A percentile compares a stretch with the other conserved stretches of the same genome.
Evolutionary conservation across 1,140 invertebrate species (phyloP).

Genomic region (Homarus americanus): DNA sequence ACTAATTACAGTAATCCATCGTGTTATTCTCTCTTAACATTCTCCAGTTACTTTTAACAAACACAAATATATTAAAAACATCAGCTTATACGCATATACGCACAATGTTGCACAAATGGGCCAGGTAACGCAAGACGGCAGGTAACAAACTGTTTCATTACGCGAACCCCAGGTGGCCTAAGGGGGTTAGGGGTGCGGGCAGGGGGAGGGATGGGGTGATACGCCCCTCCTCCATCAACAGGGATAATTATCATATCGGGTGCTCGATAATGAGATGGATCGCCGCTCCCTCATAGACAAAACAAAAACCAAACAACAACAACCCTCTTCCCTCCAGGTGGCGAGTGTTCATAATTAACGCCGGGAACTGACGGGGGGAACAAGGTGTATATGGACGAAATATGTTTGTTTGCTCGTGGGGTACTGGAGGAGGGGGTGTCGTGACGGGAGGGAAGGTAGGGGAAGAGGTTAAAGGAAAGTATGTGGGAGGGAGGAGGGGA

Average conservation of each 20-base stretch:
- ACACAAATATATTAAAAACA: no score
- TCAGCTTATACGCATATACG: no score
- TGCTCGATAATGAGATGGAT: constrained; percentile 15
- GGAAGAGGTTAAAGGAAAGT: background rate
- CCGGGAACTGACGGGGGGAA: background rate
- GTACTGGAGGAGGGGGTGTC: background rate
- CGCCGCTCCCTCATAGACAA: background rate
- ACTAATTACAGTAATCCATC: no score
- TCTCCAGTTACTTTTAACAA: no score
- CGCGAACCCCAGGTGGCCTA: constrained; percentile 18
- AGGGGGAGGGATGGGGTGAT: constrained; percentile 1
- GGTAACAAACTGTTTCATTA: constrained; percentile 59
- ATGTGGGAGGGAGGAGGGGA: background rate
- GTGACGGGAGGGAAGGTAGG: background rate
- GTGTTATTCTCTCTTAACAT: no score
- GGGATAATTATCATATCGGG: constrained; percentile 46
- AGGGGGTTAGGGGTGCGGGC: background rate
- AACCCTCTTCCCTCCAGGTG: background rate
- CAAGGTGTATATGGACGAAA: background rate
- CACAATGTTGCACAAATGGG: background rate
- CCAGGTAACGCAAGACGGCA: constrained; percentile 40
- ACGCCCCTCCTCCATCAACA: constrained; percentile 2
- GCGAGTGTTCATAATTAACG: background rate
- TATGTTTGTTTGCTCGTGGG: background rate
- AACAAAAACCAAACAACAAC: no score